Evolutionary conservation across 2,797 vertebrate species (phyloP).

Genomic region (Gymnocypris eckloni): DNA sequence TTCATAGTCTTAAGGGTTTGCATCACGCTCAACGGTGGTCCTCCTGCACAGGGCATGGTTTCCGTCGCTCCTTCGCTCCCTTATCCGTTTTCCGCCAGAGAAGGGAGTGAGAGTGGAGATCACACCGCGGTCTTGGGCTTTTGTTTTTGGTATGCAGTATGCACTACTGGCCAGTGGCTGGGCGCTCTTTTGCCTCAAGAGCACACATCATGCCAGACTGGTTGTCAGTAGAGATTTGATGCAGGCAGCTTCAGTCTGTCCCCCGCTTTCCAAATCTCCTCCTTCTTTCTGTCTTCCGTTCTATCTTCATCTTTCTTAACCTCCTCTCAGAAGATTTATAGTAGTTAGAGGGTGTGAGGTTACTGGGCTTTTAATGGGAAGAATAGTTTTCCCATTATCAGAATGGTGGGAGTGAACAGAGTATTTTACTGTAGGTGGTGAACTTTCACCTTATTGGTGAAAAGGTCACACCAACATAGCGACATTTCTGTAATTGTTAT

Average conservation of each 20-base stretch:
- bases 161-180: conserved; percentile 65
- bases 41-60: conserved; percentile 60
- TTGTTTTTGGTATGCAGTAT: conserved; percentile 66
- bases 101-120: conserved; percentile 72
- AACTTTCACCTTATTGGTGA: neutral
- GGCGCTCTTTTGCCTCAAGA: conserved; percentile 33
- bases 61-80: conserved; percentile 59
- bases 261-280: conserved; percentile 6
- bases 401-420: neutral
- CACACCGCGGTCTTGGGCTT: conserved; percentile 72
- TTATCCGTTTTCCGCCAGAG: conserved; percentile 61
- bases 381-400: conserved; percentile 40
- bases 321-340: neutral
- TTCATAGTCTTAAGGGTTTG: neutral
- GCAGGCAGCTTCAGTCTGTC: neutral
- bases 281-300: neutral
- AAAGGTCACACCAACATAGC: neutral
- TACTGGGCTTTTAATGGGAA: conserved; percentile 18
- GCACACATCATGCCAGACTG: conserved; percentile 2
- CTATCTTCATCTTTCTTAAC: conserved; percentile 1
- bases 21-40: conserved; percentile 36
- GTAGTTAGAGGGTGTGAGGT: neutral
- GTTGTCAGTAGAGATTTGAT: conserved; percentile 33
- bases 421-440: neutral
- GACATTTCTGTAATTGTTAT: neutral